Evolutionary conservation across 2,113 vertebrate genomes (phyloP).

Genomic region (Cathartes aura): DNA sequence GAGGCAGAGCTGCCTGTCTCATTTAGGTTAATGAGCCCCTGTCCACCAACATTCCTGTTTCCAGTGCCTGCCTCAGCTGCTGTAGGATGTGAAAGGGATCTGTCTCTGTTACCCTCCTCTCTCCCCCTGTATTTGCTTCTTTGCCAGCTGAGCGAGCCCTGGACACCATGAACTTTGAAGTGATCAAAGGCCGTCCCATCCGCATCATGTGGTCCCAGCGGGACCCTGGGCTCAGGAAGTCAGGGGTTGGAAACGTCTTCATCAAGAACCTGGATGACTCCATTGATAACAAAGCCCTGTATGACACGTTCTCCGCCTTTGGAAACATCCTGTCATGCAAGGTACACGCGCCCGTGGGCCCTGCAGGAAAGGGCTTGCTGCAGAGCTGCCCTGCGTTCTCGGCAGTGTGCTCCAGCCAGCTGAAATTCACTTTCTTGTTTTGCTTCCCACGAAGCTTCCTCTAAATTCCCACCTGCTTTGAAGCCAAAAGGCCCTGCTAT

Average conservation of each 20-base stretch:
- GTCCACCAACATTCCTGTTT: background rate
- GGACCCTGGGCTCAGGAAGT: conserved; percentile 94
- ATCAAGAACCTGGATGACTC: conserved; percentile 99
- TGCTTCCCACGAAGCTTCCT: background rate
- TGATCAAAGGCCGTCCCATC: conserved; percentile 94
- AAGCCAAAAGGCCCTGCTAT: background rate
- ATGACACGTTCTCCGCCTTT: conserved; percentile 96
- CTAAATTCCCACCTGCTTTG: background rate
- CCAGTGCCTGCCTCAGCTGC: background rate
- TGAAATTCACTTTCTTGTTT: background rate
- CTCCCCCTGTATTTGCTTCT: background rate
- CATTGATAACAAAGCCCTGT: conserved; percentile 97
- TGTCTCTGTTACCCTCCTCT: background rate
- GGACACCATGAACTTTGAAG: conserved; percentile 98
- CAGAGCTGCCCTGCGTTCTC: background rate
- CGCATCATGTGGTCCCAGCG: conserved; percentile 99
- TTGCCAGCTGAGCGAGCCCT: conserved; percentile 93
- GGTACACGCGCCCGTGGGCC: conserved; percentile 58
- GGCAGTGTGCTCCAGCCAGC: background rate
- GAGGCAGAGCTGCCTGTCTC: background rate
- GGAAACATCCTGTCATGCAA: conserved; percentile 98
- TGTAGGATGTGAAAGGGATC: background rate
- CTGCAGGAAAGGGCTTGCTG: background rate
- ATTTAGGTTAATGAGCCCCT: background rate
- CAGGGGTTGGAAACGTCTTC: conserved; percentile 94